Evolutionary conservation across 2,888 invertebrate genomes (phyloP), one percentile per base, ranked within the genome.

Genomic region (Dolichopus griseipennis): DNA sequence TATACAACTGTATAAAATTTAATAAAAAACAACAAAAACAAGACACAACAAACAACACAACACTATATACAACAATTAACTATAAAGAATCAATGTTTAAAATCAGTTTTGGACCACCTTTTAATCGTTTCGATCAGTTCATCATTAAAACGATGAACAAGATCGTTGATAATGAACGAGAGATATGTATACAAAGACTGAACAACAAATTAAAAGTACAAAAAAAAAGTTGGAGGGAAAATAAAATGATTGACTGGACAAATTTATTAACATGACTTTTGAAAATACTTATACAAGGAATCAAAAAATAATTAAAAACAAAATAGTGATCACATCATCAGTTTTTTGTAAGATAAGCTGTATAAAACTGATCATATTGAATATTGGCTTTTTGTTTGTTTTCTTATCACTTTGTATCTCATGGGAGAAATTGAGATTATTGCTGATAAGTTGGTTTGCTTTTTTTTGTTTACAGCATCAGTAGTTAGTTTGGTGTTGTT

Each of bases 261-360:
- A 52, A 52, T 52, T 52, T 52, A 52, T 52, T 52, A 52, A 52
- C 52, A 52, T 52, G 52, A 52, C 52, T 52, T 52, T 52, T 18
- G 27, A 27, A 27, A 27, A 27, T 27, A 5, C 2, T 27, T 27
- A 27, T 52, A 52, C 18, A 52, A 41, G 12, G 15, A 37, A 37
- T 7, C 12, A 37, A 52, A 52, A 52, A 52, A 6, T 34, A 34
- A 37, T 7, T 5, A 37, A 37, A 37, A 37, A 37, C 37, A 2
- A 37, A 37, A 12, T 12, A 7, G 12, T 7, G 37, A 12, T 37
- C 37, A 37, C 10, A 37, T 37, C 37, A 10, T 37, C 37, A 37
- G 27, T 27, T 27, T 27, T 27, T n/a, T n/a, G n/a, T 27, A 27
- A 27, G 12, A 37, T 37, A 12, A 37, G 8, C 37, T 37, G 5